These are phyloP conservation scores for Clupea harengus DNA, from an alignment of 2,113 vertebrate genomes.

Conservation along the genomic window DNA sequence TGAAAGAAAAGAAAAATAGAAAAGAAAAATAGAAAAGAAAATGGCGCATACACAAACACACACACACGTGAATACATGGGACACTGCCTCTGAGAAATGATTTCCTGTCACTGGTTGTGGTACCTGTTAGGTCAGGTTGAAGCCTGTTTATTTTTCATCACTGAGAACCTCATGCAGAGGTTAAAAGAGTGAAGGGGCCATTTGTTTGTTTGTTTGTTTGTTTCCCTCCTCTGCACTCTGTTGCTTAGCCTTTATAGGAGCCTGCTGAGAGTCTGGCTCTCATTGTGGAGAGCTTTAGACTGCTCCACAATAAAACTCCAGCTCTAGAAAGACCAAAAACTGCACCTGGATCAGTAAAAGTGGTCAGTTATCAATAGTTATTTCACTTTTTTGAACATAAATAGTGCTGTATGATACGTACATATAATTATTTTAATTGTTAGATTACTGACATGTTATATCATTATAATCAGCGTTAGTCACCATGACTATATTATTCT, in stretches of 20 bases:
- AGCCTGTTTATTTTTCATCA: conserved; percentile 2
- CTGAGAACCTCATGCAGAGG: conserved; percentile 16
- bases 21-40: not conserved
- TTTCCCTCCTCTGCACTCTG: not conserved
- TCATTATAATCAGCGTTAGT: not conserved
- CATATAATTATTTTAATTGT: not conserved
- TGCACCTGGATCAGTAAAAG: not conserved
- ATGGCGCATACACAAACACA: conserved; percentile 7
- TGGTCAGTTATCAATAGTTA: not conserved
- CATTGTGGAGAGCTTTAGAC: not conserved
- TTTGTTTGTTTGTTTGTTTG: conserved; percentile 38
- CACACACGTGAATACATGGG: not conserved
- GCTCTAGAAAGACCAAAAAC: not conserved
- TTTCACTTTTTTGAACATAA: not conserved
- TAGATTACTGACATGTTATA: not conserved
- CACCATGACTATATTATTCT: not conserved
- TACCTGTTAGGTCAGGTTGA: not conserved
- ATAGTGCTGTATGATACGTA: not conserved
- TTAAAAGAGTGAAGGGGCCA: conserved; percentile 25
- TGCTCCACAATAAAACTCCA: not conserved
- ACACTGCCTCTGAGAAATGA: conserved; percentile 3
- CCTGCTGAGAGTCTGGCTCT: conserved; percentile 2
- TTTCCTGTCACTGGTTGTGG: conserved; percentile 18
- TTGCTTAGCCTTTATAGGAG: conserved; percentile 8
- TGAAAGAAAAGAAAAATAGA: conserved; percentile 58